These are phyloP conservation scores for Dendrocincla tyrannina DNA, from an alignment of 2,797 vertebrate genomes.

Conservation along the genomic window DNA sequence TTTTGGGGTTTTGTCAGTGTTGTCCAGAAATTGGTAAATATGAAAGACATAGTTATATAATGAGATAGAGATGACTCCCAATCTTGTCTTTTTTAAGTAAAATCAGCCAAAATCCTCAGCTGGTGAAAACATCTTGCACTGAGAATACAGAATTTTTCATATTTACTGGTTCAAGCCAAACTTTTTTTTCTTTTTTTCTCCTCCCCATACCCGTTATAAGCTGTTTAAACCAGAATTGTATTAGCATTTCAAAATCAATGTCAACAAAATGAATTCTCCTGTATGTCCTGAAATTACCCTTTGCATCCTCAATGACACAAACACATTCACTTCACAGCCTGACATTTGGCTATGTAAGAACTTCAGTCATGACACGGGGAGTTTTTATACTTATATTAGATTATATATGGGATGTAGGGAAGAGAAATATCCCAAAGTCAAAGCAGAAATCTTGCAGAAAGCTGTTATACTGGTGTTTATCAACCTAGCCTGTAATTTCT, in stretches of 20 bases:
- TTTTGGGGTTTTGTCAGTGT: not conserved
- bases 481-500: not conserved
- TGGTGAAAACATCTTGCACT: not conserved
- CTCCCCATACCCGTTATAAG: not conserved
- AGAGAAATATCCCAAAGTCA: not conserved
- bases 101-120: not conserved
- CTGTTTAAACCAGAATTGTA: not conserved
- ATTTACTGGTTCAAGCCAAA: not conserved
- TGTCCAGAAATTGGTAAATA: not conserved
- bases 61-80: not conserved
- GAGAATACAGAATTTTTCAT: not conserved
- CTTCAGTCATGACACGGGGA: accelerated
- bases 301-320: not conserved
- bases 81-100: not conserved
- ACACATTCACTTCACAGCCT: not conserved
- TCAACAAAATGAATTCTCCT: not conserved
- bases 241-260: not conserved
- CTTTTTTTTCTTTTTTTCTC: not conserved
- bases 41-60: not conserved
- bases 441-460: not conserved
- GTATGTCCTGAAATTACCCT: not conserved
- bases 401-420: accelerated
- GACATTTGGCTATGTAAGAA: not conserved
- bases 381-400: not conserved
- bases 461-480: not conserved